Conservation (phyloP, 2,797 vertebrate species). For the Decapterus maruadsi region DNA sequence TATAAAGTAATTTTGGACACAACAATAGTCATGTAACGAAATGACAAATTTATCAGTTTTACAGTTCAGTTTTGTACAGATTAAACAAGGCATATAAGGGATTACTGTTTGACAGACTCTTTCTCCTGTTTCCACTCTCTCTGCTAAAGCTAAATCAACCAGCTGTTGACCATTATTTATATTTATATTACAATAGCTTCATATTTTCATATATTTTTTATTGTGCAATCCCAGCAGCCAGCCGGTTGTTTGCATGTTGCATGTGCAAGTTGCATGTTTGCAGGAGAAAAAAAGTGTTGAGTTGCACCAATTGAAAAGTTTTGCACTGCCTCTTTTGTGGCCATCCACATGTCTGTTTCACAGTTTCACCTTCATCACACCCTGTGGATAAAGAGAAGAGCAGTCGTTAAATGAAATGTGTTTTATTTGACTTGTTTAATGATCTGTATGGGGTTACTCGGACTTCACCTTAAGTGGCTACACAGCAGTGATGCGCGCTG, state of each 20-base stretch:
- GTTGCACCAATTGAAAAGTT: neutral
- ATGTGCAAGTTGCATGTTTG: neutral
- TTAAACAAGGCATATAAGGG: neutral
- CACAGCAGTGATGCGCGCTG: conserved; percentile 1
- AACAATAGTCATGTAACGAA: neutral
- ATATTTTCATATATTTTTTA: neutral
- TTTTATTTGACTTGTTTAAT: conserved; percentile 49
- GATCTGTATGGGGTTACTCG: conserved; percentile 18
- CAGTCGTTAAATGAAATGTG: conserved; percentile 42
- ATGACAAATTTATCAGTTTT: neutral
- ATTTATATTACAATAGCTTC: no score
- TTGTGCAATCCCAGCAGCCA: no score
- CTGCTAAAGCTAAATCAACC: neutral
- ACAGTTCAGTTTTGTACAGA: neutral
- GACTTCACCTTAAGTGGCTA: conserved; percentile 4
- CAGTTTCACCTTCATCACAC: neutral
- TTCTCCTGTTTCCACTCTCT: neutral
- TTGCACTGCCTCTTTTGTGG: neutral
- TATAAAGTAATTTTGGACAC: no score
- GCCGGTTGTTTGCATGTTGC: no score
- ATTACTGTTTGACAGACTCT: neutral
- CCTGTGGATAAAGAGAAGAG: conserved; percentile 1
- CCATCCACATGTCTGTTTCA: neutral
- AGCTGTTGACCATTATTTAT: neutral
- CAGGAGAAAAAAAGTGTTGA: neutral